A percentile compares a stretch with the other conserved stretches of the same genome.
These are phyloP conservation scores for Azemiops feae DNA, from an alignment of 2,113 vertebrate genomes.

Conservation along the genomic window DNA sequence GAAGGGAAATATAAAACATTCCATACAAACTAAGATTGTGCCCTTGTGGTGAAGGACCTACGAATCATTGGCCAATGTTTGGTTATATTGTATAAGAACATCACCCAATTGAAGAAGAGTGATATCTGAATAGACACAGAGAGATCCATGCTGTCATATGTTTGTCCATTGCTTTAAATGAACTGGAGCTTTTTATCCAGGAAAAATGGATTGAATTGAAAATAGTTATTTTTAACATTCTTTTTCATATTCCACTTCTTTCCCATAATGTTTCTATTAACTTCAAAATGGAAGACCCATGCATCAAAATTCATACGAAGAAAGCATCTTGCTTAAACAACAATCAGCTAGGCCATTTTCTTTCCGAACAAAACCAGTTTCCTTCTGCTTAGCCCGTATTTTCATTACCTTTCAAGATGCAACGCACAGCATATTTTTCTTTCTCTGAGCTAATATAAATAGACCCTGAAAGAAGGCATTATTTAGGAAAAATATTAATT, in stretches of 20 bases:
- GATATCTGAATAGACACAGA: not conserved
- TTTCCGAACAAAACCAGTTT: conserved; percentile 56
- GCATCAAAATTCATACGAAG: not conserved
- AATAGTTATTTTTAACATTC: conserved; percentile 11
- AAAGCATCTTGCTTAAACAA: conserved; percentile 34
- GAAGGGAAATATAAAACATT: not conserved
- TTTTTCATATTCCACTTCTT: not conserved
- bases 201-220: conserved; percentile 23
- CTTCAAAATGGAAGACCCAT: not conserved
- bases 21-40: not conserved
- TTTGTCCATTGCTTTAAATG: not conserved
- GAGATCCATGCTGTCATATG: not conserved
- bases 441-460: conserved; percentile 70
- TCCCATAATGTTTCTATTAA: not conserved
- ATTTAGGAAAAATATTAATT: conserved; percentile 80
- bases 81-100: not conserved
- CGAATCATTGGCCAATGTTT: not conserved
- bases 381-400: conserved; percentile 36
- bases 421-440: conserved; percentile 56
- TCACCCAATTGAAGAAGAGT: not conserved
- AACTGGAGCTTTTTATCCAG: not conserved
- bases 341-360: conserved; percentile 30
- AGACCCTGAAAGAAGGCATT: conserved; percentile 70
- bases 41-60: not conserved
- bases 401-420: conserved; percentile 54